These are phyloP conservation scores for Ischnura elegans DNA, from an alignment of 2,888 invertebrate species.

Conservation along the genomic window DNA sequence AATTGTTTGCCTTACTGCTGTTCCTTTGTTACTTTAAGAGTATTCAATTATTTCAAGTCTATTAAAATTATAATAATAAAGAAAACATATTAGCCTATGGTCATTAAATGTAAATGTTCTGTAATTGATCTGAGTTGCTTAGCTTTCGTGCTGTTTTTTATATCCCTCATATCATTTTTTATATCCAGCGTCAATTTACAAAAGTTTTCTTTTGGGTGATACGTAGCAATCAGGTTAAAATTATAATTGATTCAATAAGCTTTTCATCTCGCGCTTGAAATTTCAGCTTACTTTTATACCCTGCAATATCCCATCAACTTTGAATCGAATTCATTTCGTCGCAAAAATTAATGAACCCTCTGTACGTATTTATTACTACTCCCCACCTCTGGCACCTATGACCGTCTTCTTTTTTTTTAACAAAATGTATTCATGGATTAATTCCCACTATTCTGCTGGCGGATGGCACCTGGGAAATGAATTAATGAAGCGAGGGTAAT, in stretches of 20 bases:
- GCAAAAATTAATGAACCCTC: not conserved
- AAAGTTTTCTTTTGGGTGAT: not conserved
- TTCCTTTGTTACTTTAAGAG: too few species aligned
- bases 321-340: not conserved
- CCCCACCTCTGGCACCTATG: not conserved
- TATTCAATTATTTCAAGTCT: too few species aligned
- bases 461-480: not conserved
- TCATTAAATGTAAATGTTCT: not conserved
- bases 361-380: not conserved
- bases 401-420: not conserved
- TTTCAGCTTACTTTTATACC: not conserved
- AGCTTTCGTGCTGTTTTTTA: not conserved
- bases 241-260: not conserved
- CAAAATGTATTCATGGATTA: not conserved
- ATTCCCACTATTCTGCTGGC: not conserved
- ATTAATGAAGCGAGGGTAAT: constrained; percentile 2
- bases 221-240: not conserved
- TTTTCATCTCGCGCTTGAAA: not conserved
- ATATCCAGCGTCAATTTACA: too few species aligned
- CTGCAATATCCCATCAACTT: not conserved
- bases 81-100: too few species aligned
- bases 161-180: not conserved
- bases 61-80: too few species aligned
- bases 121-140: not conserved
- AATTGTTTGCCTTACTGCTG: too few species aligned